phyloP scores from a whole-genome alignment of 2,113 vertebrate species.

The Corydoras maculifer region DNA sequence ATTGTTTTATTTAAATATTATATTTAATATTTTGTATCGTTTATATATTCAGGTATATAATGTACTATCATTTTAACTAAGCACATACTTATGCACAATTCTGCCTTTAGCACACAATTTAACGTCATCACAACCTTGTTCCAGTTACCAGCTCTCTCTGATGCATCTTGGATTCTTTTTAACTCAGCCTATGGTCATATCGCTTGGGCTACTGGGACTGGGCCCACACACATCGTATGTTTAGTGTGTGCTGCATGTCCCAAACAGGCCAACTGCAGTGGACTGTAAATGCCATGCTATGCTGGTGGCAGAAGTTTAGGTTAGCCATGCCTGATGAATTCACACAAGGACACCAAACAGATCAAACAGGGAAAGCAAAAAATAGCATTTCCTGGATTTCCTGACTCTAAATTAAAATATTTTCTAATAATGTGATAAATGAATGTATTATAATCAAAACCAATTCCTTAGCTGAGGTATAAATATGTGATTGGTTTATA shows the following conservation, averaged over 20 bases:
- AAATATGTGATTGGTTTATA: too few relatives aligned
- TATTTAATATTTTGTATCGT: too few relatives aligned
- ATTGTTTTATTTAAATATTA: too few relatives aligned
- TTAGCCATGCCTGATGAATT: constrained; percentile 65
- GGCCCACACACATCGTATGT: constrained; percentile 38
- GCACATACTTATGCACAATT: background rate
- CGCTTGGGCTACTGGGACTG: constrained; percentile 46
- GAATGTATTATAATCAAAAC: too few relatives aligned
- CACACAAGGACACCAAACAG: constrained; percentile 42
- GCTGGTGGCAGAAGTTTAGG: constrained; percentile 64
- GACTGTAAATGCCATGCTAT: constrained; percentile 71
- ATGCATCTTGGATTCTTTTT: constrained; percentile 39
- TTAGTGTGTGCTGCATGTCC: constrained; percentile 36
- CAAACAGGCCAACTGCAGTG: constrained; percentile 59
- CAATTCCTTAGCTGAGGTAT: too few relatives aligned
- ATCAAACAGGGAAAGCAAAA: constrained; percentile 5
- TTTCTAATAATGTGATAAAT: too few relatives aligned
- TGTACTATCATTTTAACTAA: too few relatives aligned
- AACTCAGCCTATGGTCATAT: constrained; percentile 50
- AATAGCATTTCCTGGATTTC: background rate
- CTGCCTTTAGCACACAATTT: constrained; percentile 8
- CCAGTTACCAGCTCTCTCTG: constrained; percentile 3
- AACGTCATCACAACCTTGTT: background rate
- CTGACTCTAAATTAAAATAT: background rate
- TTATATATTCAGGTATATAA: background rate